phyloP scores from a whole-genome alignment of 2,113 vertebrate species.

The Gymnobelideus leadbeateri region DNA sequence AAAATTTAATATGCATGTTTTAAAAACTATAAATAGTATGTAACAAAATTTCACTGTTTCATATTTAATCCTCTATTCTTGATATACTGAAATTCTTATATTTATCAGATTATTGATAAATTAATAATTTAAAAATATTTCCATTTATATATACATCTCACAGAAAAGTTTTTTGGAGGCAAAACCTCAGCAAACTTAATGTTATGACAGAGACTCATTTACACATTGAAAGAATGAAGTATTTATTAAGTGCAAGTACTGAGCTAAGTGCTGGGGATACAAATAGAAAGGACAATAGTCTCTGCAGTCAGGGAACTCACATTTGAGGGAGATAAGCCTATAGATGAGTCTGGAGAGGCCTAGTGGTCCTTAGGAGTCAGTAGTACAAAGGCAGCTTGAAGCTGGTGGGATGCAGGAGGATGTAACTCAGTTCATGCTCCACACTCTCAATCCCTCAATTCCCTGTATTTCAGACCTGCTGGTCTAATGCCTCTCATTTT shows the following conservation, averaged over 20 bases:
- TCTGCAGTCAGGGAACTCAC: not conserved
- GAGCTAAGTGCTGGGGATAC: not conserved
- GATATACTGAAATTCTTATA: not conserved
- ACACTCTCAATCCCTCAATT: not conserved
- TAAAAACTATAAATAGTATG: not conserved
- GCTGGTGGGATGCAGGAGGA: not conserved
- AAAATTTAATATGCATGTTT: not conserved
- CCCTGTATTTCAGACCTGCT: not conserved
- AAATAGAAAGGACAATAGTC: not conserved
- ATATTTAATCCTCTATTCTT: not conserved
- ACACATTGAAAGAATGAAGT: not conserved
- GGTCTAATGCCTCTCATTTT: not conserved
- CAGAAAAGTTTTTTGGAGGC: not conserved
- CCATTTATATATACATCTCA: not conserved
- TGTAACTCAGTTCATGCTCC: not conserved
- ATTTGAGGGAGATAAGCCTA: not conserved
- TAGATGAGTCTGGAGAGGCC: not conserved
- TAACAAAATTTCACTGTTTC: not conserved
- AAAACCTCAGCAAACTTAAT: not conserved
- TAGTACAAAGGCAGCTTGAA: not conserved
- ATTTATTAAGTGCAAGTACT: not conserved
- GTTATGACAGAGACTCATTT: not conserved
- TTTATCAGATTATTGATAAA: not conserved
- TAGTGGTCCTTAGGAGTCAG: not conserved
- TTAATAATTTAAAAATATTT: not conserved